A percentile compares a stretch with the other conserved stretches of the same genome.
Evolutionary conservation across 2,888 invertebrate species (phyloP).

Genomic region (Rutpela maculata): DNA sequence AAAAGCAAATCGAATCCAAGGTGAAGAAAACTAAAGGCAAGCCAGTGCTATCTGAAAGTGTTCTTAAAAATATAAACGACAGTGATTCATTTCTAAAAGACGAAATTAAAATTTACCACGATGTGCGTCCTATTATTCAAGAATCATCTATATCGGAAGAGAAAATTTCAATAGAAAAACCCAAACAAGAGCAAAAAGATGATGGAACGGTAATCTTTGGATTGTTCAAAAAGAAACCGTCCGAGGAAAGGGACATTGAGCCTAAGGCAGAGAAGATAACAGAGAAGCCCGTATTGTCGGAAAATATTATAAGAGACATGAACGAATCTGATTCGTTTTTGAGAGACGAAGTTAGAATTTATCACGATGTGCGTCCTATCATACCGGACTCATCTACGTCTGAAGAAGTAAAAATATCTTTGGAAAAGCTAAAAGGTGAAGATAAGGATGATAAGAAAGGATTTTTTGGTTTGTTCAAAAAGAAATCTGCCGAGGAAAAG

Average conservation of each 20-base stretch:
- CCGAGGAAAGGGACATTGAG: slow-evolving; percentile 8
- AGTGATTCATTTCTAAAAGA: slow-evolving; percentile 31
- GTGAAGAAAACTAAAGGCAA: neutral
- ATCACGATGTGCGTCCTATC: slow-evolving; percentile 53
- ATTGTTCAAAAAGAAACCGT: slow-evolving; percentile 47
- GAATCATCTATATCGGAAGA: neutral
- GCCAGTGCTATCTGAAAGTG: slow-evolving; percentile 6
- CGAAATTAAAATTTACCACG: slow-evolving; percentile 30
- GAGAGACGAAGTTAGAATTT: slow-evolving; percentile 58
- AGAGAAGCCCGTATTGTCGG: slow-evolving; percentile 27
- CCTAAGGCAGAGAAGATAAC: slow-evolving; percentile 14
- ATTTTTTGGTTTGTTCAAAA: slow-evolving; percentile 51
- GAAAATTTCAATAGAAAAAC: slow-evolving; percentile 5
- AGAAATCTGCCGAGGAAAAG: slow-evolving; percentile 43
- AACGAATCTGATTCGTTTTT: slow-evolving; percentile 53
- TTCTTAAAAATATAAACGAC: slow-evolving; percentile 51
- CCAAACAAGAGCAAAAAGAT: neutral
- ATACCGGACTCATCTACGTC: neutral
- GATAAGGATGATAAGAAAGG: slow-evolving; percentile 40
- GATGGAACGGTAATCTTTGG: slow-evolving; percentile 42
- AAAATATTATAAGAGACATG: slow-evolving; percentile 35
- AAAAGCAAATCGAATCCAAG: slow-evolving; percentile 14
- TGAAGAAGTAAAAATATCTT: slow-evolving; percentile 24
- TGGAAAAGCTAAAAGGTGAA: neutral
- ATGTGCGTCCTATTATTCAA: slow-evolving; percentile 46